phyloP scores from a whole-genome alignment of 2,113 vertebrate species.

The Tragelaphus strepsiceros region DNA sequence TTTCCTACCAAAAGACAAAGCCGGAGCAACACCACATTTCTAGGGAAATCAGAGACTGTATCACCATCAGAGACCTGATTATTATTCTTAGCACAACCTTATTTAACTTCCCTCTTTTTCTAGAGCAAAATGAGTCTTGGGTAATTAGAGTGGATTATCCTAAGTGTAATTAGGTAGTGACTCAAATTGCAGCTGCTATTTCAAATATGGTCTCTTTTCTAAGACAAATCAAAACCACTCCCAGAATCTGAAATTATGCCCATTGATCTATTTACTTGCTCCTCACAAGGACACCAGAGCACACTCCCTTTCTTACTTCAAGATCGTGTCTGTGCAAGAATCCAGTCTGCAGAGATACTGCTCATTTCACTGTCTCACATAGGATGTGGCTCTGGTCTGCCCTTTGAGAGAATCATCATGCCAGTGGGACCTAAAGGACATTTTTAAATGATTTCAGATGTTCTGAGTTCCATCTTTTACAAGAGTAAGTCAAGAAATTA shows the following conservation, averaged over 20 bases:
- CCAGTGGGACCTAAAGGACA: background rate
- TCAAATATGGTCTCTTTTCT: background rate
- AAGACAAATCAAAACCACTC: background rate
- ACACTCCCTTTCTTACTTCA: background rate
- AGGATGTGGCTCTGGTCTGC: background rate
- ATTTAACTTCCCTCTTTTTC: background rate
- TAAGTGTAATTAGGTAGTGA: background rate
- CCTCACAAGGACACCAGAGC: background rate
- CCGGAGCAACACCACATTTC: background rate
- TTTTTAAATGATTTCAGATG: background rate
- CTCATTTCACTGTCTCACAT: background rate
- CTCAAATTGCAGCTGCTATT: background rate
- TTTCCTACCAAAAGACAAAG: background rate
- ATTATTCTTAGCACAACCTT: background rate
- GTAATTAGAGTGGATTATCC: background rate
- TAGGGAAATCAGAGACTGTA: background rate
- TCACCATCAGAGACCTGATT: background rate
- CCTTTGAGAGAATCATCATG: background rate
- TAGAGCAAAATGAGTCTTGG: background rate
- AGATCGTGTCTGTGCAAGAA: background rate
- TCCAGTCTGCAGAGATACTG: background rate
- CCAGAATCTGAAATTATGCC: background rate
- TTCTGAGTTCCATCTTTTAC: background rate
- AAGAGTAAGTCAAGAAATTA: background rate
- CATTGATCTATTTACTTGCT: background rate